Evolutionary conservation across 2,113 vertebrate genomes (phyloP), one percentile per base, ranked within the genome.

Genomic region (Phalacrocorax aristotelis): DNA sequence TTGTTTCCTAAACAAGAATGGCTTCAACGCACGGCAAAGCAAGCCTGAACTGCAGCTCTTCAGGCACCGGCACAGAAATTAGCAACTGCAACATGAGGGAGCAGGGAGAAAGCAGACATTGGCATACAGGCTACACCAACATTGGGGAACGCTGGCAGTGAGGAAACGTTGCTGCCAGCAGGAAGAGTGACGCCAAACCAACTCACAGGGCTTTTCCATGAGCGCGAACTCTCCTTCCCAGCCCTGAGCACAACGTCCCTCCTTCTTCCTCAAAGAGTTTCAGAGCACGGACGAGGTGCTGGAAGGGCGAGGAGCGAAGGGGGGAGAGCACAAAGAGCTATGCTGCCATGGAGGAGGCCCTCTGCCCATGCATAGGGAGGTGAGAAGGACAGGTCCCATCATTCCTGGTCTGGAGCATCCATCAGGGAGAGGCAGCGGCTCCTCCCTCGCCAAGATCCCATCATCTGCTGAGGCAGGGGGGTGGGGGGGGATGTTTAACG

Each of bases 121-220:
- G 93, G 81, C 85, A 69, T 19, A 48, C n/a, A 82, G 60, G 66
- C 80, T 94, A 79, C 94, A 94, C 72, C 54, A 79, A 78, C 52
- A 69, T 69, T 70, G 78, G 72, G 72, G 62, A 78, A 87, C 2
- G 19, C 77, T 82, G 89, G 93, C 88, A 96, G 74, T 12, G 72
- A 82, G 68, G 84, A 95, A 89, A 92, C 23, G 7, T 38, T 91
- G 86, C 95, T 89, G 90, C 87, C 96, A 94, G 90, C 62, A 69
- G 64, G 74, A 68, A 83, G 48, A 92, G 36, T 6, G 64, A 86
- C 4, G 32, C 82, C 90, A 87, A 96, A 94, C 82, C 74, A 91
- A 70, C 76, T 93, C 86, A 77, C 71, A 42, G 77, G 88, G 92
- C 76, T 94, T 66, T 78, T 93, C 88, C 76, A 75, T 36, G 80